Percentiles rank a stretch among this genome's conserved stretches.
phyloP scores from a whole-genome alignment of 2,888 invertebrate genomes.

The Parthenolecanium corni region DNA sequence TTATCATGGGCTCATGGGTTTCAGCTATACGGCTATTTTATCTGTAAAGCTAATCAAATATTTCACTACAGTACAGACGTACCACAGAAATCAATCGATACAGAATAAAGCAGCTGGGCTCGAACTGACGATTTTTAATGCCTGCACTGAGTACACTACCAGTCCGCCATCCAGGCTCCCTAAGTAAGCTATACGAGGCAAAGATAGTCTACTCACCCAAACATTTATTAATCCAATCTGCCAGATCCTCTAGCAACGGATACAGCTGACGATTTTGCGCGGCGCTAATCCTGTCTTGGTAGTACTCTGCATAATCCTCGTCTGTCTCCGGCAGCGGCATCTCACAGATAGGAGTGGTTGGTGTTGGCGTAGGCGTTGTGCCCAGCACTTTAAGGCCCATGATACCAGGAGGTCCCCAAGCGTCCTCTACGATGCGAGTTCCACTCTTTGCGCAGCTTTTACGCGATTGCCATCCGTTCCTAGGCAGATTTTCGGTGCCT shows the following conservation, averaged over 20 bases:
- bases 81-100: no score
- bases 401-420: constrained; percentile 29
- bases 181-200: no score
- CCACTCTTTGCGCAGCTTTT: not conserved
- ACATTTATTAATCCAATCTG: constrained; percentile 78
- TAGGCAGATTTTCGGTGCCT: constrained; percentile 1
- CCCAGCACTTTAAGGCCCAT: constrained; percentile 23
- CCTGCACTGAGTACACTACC: no score
- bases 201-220: constrained; percentile 67
- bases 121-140: no score
- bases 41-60: no score
- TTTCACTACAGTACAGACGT: no score
- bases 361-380: constrained; percentile 19
- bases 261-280: constrained; percentile 67
- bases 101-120: no score
- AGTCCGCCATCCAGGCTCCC: no score
- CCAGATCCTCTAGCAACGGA: constrained; percentile 73
- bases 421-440: constrained; percentile 12
- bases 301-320: constrained; percentile 51
- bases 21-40: no score
- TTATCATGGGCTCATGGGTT: no score
- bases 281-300: constrained; percentile 59
- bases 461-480: constrained; percentile 8
- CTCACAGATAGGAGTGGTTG: constrained; percentile 22
- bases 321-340: constrained; percentile 38